Evolutionary conservation across 1,140 invertebrate species (phyloP), one percentile per base, ranked within the genome.

Genomic region (Lysiphlebus fabarum): DNA sequence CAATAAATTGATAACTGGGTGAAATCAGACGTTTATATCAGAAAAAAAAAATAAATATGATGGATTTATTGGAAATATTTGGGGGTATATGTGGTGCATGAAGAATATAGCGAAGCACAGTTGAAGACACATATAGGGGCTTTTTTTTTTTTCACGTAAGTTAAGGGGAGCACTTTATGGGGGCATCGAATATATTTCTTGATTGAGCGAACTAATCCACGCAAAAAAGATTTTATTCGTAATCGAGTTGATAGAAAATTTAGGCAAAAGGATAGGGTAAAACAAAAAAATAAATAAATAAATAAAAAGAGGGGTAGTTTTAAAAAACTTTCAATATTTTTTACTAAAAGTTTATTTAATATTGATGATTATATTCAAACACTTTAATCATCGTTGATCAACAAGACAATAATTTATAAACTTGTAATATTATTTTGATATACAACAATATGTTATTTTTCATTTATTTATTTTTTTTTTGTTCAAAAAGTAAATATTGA

Each of bases 191-290:
- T 74, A 72, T 74, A 74, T 74, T 74, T 74, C 70, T 68, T 74
- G 72, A 74, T 74, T 74, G 72, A 74, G 72, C 71, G 70, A 70
- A 71, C 72, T 74, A 74, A 74, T 74, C 71, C 71, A 71, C 71
- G 71, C 71, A 72, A 72, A 73, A 70, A 64, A 73, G 71, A 70
- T 73, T 72, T 73, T 74, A 72, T 60, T 60, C 71, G 66, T 69
- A 71, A 72, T 71, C 68, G 70, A 26, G 17, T 26, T 26, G 17
- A 26, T 65, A 69, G 62, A 65, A 17, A 12, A 49, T 48, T 34
- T 26, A n/a, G 37, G 50, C 3, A 5, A 33, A 33, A n/a, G 6
- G 17, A 26, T 26, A 26, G 17, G 17, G 17, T 26, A 26, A 26
- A 26, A 26, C 17, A 4, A 26, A 26, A 26, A 26, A 1, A 26